Base-by-base conservation (phyloP, 2,888 invertebrate genomes). In the Ametastegia equiseti region DNA sequence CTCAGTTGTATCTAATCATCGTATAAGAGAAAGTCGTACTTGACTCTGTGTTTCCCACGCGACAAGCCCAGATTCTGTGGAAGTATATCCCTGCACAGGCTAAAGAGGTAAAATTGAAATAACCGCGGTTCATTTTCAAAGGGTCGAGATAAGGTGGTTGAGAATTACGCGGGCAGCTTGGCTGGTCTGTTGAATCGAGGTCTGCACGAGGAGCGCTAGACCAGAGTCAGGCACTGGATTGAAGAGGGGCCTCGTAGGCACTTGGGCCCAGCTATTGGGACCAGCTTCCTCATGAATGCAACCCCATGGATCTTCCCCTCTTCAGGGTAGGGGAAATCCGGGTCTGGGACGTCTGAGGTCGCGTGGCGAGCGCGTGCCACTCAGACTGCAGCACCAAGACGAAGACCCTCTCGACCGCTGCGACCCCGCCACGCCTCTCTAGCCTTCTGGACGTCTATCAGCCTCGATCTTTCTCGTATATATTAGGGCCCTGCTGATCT, bases 321-420 rank as follows among this genome's bases (percentile, higher is more conserved):
- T 83, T 84, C 82, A 77, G 82, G 82, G 82, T 77, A 81, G 82
- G 79, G 84, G 83, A 83, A 83, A 82, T 84, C 82, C 82, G 81
- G 80, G 80, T 71, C 47, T 71, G 84, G 86, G 86, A 87, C 63
- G 87, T 86, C 85, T 83, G 86, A 87, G 87, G 88, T 87, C 91
- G 90, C 91, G 91, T 90, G 91, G 87, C 89, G 88, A 90, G 88
- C 91, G 91, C 91, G 90, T 91, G 91, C 91, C 90, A 84, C 82
- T 85, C 78, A 78, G 78, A 78, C 78, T n/a, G n/a, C n/a, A 42
- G 50, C 57, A 39, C 60, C 60, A 45, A 78, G 78, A 36, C 78
- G 39, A 39, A 39, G 60, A 60, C 23, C 23, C 57, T 60, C 60
- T 78, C 60, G 78, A 54, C 33, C 75, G 54, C 33, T 19, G 47